Percentiles rank a stretch among this genome's conserved stretches.
Conservation (phyloP, 2,888 invertebrate genomes). For the Drosophila merina region DNA sequence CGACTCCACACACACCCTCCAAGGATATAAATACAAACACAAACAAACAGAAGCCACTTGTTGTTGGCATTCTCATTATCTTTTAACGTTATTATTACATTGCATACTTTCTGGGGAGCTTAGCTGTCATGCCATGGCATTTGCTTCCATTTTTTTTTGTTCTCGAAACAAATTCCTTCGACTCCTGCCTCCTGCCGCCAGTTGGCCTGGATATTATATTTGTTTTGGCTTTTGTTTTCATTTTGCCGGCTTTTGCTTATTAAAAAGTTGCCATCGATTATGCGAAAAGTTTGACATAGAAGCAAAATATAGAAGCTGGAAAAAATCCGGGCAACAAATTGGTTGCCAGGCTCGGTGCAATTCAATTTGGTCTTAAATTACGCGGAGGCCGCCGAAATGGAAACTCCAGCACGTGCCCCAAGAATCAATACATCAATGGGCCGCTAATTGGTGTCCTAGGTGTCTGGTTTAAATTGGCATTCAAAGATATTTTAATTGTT, state of each 20-base stretch:
- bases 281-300: constrained; percentile 54
- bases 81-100: constrained; percentile 73
- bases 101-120: constrained; percentile 55
- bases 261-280: constrained; percentile 67
- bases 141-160: constrained; percentile 8
- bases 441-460: constrained; percentile 10
- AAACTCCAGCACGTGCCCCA: constrained; percentile 3
- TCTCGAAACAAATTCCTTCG: constrained; percentile 6
- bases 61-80: constrained; percentile 61
- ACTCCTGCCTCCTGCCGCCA: background rate
- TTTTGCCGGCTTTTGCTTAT: constrained; percentile 53
- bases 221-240: constrained; percentile 45
- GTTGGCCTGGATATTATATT: constrained; percentile 52
- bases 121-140: constrained; percentile 20
- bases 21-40: constrained; percentile 10
- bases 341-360: constrained; percentile 37
- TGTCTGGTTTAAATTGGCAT: background rate
- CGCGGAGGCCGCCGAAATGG: background rate
- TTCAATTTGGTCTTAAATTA: constrained; percentile 8
- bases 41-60: constrained; percentile 30
- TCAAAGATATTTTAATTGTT: background rate
- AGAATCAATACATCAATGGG: constrained; percentile 13
- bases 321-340: too few relatives aligned
- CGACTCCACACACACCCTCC: background rate
- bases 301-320: background rate